Conservation (phyloP, 92 coral and sea anemone species). For the Phymanthus crucifer region DNA sequence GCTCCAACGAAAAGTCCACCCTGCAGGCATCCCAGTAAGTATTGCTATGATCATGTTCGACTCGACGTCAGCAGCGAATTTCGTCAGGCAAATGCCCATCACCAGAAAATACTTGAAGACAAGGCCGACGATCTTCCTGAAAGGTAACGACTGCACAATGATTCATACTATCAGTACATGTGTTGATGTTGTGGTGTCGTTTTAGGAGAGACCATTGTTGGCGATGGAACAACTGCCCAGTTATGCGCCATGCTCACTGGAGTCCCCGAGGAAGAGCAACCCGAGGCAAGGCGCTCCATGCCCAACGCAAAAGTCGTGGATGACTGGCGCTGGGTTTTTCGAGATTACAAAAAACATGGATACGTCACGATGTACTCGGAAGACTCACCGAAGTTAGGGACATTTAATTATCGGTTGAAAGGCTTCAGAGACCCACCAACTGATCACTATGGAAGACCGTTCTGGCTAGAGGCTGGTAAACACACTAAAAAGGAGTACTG, state of each 20-base stretch:
- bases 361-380: conserved; percentile 71
- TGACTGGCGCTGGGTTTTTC: conserved; percentile 82
- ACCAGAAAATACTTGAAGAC: conserved; percentile 50
- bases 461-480: conserved; percentile 54
- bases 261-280: conserved; percentile 65
- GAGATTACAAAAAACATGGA: conserved; percentile 56
- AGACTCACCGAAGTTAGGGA: conserved; percentile 21
- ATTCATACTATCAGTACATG: neutral
- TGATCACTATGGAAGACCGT: conserved; percentile 62
- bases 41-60: conserved; percentile 77
- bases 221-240: conserved; percentile 90
- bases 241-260: conserved; percentile 83
- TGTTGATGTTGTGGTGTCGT: too few relatives aligned
- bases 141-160: conserved; percentile 39
- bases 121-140: conserved; percentile 51
- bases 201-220: conserved; percentile 69
- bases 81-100: conserved; percentile 65
- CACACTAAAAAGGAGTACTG: conserved; percentile 11
- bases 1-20: conserved; percentile 37
- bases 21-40: conserved; percentile 63
- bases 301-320: conserved; percentile 61
- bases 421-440: conserved; percentile 69
- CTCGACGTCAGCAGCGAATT: conserved; percentile 81
- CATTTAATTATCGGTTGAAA: conserved; percentile 42
- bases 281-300: conserved; percentile 71